These are phyloP conservation scores for Alouatta palliata DNA, from an alignment of 2,113 vertebrate genomes.

Conservation along the genomic window DNA sequence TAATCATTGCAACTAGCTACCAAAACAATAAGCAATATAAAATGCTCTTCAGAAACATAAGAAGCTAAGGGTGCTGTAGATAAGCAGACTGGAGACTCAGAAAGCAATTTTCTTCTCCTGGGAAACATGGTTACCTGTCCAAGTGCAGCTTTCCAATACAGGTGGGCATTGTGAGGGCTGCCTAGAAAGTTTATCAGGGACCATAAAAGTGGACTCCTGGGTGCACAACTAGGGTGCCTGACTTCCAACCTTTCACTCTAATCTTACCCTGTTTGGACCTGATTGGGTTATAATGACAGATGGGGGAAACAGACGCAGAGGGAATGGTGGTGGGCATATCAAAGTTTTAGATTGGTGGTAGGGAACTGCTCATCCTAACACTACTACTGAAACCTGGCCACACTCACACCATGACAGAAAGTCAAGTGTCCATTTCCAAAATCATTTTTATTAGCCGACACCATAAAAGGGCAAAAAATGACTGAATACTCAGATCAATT, in stretches of 20 bases:
- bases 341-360: background rate
- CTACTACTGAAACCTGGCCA: slow-evolving; percentile 42
- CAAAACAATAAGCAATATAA: slow-evolving; percentile 42
- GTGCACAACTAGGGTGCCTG: too few species aligned
- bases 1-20: slow-evolving; percentile 54
- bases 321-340: background rate
- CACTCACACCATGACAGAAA: background rate
- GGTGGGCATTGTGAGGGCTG: background rate
- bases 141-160: background rate
- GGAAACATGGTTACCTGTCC: background rate
- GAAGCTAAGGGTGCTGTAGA: background rate
- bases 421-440: slow-evolving; percentile 70
- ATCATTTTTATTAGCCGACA: slow-evolving; percentile 77
- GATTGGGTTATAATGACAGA: background rate
- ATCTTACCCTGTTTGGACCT: background rate
- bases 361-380: background rate
- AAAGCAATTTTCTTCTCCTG: background rate
- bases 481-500: slow-evolving; percentile 83
- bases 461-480: slow-evolving; percentile 81
- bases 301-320: accelerated
- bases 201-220: background rate
- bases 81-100: background rate
- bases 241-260: background rate
- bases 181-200: background rate
- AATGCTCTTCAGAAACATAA: background rate